These are phyloP conservation scores for Capromys pilorides DNA, from an alignment of 2,797 vertebrate genomes.

Conservation along the genomic window DNA sequence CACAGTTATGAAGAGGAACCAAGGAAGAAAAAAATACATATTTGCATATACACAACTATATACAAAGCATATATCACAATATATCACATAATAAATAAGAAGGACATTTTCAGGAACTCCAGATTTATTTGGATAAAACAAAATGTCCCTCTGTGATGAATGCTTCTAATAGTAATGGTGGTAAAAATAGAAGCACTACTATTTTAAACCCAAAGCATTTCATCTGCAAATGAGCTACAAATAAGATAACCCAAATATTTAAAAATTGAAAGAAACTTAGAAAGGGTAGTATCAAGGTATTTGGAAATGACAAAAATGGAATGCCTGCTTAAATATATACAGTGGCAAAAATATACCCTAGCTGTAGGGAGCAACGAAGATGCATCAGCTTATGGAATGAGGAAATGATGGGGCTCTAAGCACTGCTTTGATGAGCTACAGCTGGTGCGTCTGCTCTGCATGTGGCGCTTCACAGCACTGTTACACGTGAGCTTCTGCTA, in stretches of 20 bases:
- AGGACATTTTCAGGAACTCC: background rate
- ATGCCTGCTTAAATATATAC: conserved; percentile 43
- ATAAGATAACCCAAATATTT: conserved; percentile 44
- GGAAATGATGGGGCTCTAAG: conserved; percentile 13
- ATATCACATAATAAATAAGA: background rate
- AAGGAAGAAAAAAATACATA: background rate
- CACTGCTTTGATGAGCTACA: conserved; percentile 32
- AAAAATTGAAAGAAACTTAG: conserved; percentile 12
- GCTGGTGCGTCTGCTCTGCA: background rate
- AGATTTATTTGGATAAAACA: background rate
- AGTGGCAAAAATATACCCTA: conserved; percentile 42
- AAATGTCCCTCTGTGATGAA: background rate
- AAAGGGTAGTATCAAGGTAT: conserved; percentile 16
- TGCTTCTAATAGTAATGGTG: background rate
- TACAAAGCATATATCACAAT: background rate
- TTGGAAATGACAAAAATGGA: conserved; percentile 52
- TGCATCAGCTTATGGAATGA: conserved; percentile 7
- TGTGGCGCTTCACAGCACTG: background rate
- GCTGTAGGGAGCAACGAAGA: background rate
- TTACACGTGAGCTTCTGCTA: background rate
- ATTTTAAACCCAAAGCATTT: conserved; percentile 42
- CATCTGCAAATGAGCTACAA: background rate
- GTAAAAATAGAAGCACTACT: background rate
- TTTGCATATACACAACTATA: background rate
- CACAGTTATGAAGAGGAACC: background rate